These are phyloP conservation scores for Diprion similis DNA, from an alignment of 1,140 invertebrate species.

Conservation along the genomic window DNA sequence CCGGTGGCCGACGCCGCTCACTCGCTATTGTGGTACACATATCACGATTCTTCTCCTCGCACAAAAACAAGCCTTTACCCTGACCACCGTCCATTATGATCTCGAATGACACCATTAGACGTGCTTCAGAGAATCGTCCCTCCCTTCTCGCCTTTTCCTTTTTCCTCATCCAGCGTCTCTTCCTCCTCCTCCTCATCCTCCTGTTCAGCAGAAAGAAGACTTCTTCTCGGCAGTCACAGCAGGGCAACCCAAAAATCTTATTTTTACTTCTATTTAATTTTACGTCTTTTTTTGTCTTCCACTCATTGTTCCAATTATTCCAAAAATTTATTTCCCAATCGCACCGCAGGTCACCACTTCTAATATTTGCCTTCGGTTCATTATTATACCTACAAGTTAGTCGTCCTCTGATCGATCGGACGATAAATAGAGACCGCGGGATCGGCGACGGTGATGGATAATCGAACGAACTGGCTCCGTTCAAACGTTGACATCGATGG, in stretches of 20 bases:
- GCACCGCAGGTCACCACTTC: not conserved
- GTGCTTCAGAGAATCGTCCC: conserved; percentile 16
- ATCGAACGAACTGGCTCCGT: not conserved
- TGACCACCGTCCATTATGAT: conserved; percentile 40
- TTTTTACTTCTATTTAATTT: too few relatives aligned
- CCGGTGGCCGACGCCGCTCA: not conserved
- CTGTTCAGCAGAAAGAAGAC: not conserved
- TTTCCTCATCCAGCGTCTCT: not conserved
- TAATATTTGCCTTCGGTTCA: not conserved
- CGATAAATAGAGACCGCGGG: not conserved
- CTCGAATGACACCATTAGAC: conserved; percentile 44
- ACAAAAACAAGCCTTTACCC: conserved; percentile 41
- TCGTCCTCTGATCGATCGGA: not conserved
- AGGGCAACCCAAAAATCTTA: too few relatives aligned
- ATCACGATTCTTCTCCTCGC: conserved; percentile 12
- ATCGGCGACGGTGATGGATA: not conserved
- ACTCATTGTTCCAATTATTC: not conserved
- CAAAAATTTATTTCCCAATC: not conserved
- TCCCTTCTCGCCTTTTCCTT: not conserved
- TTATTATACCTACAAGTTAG: not conserved
- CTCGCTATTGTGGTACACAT: not conserved
- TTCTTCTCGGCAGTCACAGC: not conserved
- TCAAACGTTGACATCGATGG: not conserved
- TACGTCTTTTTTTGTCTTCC: not conserved
- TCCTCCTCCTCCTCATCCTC: not conserved